phyloP scores from a whole-genome alignment of 1,140 invertebrate genomes.

The Lucilia cuprina region DNA sequence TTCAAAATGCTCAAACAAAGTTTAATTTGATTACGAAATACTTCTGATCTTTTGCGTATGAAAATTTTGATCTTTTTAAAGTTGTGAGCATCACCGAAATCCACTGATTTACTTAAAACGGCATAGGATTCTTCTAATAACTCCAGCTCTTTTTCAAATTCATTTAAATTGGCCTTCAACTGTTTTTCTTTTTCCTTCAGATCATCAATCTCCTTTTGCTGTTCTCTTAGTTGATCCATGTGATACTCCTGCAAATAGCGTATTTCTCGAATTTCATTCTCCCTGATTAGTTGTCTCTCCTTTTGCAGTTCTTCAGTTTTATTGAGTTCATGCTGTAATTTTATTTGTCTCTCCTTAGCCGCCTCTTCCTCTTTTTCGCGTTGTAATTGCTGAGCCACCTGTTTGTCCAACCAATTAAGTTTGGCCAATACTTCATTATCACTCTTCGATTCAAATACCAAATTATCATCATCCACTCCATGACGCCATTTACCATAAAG shows the following conservation, averaged over 20 bases:
- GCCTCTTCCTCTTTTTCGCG: conserved; percentile 62
- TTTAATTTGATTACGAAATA: conserved; percentile 50
- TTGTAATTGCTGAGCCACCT: conserved; percentile 62
- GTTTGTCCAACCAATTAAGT: conserved; percentile 65
- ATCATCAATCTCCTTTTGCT: conserved; percentile 49
- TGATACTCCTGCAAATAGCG: conserved; percentile 53
- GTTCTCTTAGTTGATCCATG: conserved; percentile 50
- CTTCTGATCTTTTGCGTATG: conserved; percentile 54
- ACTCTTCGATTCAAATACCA: conserved; percentile 57
- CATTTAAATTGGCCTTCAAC: conserved; percentile 45
- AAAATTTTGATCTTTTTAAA: conserved; percentile 56
- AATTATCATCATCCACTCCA: conserved; percentile 56
- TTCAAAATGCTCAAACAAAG: conserved; percentile 52
- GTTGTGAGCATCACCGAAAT: conserved; percentile 47
- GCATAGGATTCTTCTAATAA: conserved; percentile 51
- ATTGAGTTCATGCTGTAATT: conserved; percentile 57
- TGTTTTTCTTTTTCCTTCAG: conserved; percentile 54
- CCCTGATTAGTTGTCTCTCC: conserved; percentile 52
- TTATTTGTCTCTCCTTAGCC: conserved; percentile 53
- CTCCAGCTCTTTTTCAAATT: conserved; percentile 52
- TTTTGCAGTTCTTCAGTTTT: conserved; percentile 52
- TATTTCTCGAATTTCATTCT: conserved; percentile 53
- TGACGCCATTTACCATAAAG: conserved; percentile 65
- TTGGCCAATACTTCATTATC: conserved; percentile 63
- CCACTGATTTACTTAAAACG: conserved; percentile 40